A percentile compares a stretch with the other conserved stretches of the same genome.
Evolutionary conservation across 2,797 vertebrate species (phyloP).

Genomic region (Eulemur mongoz): DNA sequence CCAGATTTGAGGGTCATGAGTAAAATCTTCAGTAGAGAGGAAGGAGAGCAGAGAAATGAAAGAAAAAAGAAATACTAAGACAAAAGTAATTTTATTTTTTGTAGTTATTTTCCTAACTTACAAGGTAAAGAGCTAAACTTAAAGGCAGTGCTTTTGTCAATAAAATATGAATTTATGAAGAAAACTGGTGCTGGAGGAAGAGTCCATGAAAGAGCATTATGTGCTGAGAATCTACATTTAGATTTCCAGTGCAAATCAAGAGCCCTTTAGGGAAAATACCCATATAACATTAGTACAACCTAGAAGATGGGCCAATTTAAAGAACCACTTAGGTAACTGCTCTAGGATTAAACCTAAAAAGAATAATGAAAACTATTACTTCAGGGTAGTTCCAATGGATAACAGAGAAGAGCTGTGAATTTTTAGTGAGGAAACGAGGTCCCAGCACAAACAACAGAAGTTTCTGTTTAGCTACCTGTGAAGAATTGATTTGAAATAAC

Average conservation of each 20-base stretch:
- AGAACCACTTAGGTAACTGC: background rate
- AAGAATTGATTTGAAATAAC: slow-evolving; percentile 52
- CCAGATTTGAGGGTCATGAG: background rate
- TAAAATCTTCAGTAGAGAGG: background rate
- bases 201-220: background rate
- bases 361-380: background rate
- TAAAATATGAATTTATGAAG: background rate
- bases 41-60: background rate
- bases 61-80: background rate
- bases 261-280: background rate
- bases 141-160: background rate
- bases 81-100: background rate
- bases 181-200: background rate
- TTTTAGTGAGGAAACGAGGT: slow-evolving; percentile 47
- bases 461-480: slow-evolving; percentile 39
- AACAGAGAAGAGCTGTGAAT: slow-evolving; percentile 21
- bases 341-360: background rate
- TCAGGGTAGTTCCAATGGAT: background rate
- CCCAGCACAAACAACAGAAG: slow-evolving; percentile 35
- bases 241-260: background rate
- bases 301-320: background rate
- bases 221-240: background rate
- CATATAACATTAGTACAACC: background rate
- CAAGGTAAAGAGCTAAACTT: background rate
- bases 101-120: background rate